Conservation (phyloP, 2,797 vertebrate species). For the Pseudochaenichthys georgianus region DNA sequence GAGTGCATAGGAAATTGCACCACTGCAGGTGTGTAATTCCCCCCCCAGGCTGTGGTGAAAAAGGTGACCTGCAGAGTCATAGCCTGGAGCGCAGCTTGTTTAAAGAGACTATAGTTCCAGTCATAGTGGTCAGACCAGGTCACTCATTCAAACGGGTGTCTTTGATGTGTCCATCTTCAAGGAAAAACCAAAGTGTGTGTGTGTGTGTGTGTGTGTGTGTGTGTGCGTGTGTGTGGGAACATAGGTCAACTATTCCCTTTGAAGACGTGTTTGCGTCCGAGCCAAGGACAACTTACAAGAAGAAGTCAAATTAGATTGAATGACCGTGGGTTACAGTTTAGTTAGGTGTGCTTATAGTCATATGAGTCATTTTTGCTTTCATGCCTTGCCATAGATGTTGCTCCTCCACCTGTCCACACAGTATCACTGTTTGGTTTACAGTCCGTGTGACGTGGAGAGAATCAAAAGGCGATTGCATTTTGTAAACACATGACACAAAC, state of each 20-base stretch:
- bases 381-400: slow-evolving; percentile 38
- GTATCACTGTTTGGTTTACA: slow-evolving; percentile 22
- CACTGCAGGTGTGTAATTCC: slow-evolving; percentile 64
- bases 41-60: slow-evolving; percentile 51
- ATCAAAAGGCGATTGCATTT: slow-evolving; percentile 12
- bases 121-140: slow-evolving; percentile 72
- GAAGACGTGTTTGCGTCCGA: slow-evolving; percentile 72
- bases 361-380: slow-evolving; percentile 54
- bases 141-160: slow-evolving; percentile 60
- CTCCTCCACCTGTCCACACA: slow-evolving; percentile 10
- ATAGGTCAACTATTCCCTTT: slow-evolving; percentile 73
- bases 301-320: slow-evolving; percentile 59
- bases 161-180: slow-evolving; percentile 80
- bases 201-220: slow-evolving; percentile 44
- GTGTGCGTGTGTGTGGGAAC: background rate
- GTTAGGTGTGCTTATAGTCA: slow-evolving; percentile 57
- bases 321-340: slow-evolving; percentile 40
- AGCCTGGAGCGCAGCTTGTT: slow-evolving; percentile 58
- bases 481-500: slow-evolving; percentile 4
- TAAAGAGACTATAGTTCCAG: slow-evolving; percentile 62
- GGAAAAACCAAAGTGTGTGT: slow-evolving; percentile 53
- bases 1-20: slow-evolving; percentile 57
- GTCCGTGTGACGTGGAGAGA: slow-evolving; percentile 13
- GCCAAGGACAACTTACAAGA: slow-evolving; percentile 77
- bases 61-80: slow-evolving; percentile 70